Evolutionary conservation across 2,888 invertebrate genomes (phyloP).

Genomic region (Dicycla oo): DNA sequence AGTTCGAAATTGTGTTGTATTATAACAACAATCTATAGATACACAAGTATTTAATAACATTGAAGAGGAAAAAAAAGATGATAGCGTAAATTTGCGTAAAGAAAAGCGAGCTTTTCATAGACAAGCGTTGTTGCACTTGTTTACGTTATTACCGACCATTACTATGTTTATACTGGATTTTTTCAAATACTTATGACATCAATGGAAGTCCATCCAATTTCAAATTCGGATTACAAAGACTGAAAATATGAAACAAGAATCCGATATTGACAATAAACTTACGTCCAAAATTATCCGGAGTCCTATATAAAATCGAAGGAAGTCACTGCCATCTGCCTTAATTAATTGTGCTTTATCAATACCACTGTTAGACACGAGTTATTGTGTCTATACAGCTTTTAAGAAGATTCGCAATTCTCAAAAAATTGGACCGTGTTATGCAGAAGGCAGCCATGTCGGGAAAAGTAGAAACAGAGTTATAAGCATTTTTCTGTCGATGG

Average conservation of each 20-base stretch:
- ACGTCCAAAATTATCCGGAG: slow-evolving; percentile 73
- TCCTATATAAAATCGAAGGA: slow-evolving; percentile 39
- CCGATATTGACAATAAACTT: slow-evolving; percentile 81
- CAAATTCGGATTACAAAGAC: slow-evolving; percentile 76
- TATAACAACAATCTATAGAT: background rate
- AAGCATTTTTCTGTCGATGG: too few species aligned
- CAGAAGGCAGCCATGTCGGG: too few species aligned
- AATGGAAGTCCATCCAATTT: slow-evolving; percentile 76
- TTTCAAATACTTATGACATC: slow-evolving; percentile 19
- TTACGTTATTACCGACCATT: slow-evolving; percentile 7
- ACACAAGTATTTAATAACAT: slow-evolving; percentile 2
- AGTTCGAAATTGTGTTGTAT: slow-evolving; percentile 24
- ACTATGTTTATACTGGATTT: slow-evolving; percentile 35
- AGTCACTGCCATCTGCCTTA: slow-evolving; percentile 38
- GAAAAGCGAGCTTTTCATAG: slow-evolving; percentile 1
- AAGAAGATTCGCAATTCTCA: background rate
- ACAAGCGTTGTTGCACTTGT: slow-evolving; percentile 2
- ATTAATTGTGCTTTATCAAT: slow-evolving; percentile 27
- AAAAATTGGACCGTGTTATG: too few species aligned
- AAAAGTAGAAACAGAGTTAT: too few species aligned
- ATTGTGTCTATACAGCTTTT: slow-evolving; percentile 21
- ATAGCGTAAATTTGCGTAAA: background rate
- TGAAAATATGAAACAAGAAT: slow-evolving; percentile 72
- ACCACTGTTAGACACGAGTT: slow-evolving; percentile 4
- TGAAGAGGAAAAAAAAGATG: background rate